Percentiles rank a stretch among this genome's conserved stretches.
phyloP scores from a whole-genome alignment of 2,888 invertebrate genomes.

The Branchipolynoe longqiensis region DNA sequence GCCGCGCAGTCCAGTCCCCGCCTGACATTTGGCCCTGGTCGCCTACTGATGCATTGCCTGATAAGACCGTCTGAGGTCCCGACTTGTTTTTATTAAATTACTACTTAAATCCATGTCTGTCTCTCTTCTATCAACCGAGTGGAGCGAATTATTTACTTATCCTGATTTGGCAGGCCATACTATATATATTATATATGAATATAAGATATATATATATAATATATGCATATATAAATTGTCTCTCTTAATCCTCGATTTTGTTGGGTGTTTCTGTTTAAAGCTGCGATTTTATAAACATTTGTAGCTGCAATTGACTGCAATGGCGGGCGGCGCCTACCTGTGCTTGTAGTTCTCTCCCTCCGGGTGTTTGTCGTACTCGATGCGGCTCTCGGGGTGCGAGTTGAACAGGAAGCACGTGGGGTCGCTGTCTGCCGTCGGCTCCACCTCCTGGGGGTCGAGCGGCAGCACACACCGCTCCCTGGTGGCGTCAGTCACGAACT shows the following conservation, averaged over 20 bases:
- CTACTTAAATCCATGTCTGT: too few relatives aligned
- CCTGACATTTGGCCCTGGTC: too few relatives aligned
- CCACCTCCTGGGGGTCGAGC: slow-evolving; percentile 66
- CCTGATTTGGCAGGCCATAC: not conserved
- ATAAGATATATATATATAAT: not conserved
- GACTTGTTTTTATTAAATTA: too few relatives aligned
- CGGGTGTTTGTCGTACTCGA: slow-evolving; percentile 87
- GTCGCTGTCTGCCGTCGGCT: slow-evolving; percentile 54
- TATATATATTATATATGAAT: not conserved
- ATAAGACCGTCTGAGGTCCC: too few relatives aligned
- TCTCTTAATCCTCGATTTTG: too few relatives aligned
- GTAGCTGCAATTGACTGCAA: too few relatives aligned
- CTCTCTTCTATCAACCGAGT: too few relatives aligned
- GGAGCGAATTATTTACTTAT: not conserved
- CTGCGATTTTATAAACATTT: too few relatives aligned
- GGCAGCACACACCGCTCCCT: slow-evolving; percentile 72
- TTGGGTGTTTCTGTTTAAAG: too few relatives aligned
- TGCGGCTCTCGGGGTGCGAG: slow-evolving; percentile 82
- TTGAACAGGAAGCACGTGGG: slow-evolving; percentile 81
- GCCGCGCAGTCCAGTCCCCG: too few relatives aligned
- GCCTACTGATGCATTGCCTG: too few relatives aligned
- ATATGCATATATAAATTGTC: not conserved
- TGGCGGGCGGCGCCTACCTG: slow-evolving; percentile 74
- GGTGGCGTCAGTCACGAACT: slow-evolving; percentile 15
- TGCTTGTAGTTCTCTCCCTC: slow-evolving; percentile 74